These are phyloP conservation scores for Nomada fucata DNA, from an alignment of 2,888 invertebrate genomes.

Conservation along the genomic window DNA sequence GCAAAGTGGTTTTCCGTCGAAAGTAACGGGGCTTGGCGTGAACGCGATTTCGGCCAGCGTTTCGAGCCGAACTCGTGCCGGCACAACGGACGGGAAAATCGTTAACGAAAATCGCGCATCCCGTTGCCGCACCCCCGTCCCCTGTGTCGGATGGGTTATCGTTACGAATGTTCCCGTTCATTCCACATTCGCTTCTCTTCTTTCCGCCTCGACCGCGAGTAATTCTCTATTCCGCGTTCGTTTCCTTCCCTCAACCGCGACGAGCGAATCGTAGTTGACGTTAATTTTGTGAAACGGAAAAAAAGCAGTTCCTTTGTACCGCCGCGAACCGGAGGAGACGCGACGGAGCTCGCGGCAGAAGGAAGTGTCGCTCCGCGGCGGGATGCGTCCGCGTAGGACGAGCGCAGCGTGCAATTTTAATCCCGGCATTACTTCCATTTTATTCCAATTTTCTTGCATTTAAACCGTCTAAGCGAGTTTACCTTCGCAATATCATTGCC, in stretches of 20 bases:
- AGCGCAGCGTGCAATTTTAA: conserved; percentile 77
- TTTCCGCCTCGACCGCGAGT: too few relatives aligned
- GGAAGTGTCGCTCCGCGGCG: conserved; percentile 6
- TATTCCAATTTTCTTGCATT: conserved; percentile 79
- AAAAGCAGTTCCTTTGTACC: too few relatives aligned
- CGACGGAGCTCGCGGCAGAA: background rate
- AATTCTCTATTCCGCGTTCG: too few relatives aligned
- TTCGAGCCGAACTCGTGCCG: conserved; percentile 25
- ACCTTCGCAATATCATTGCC: conserved; percentile 81
- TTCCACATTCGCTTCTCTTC: too few relatives aligned
- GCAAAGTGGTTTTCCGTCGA: conserved; percentile 58
- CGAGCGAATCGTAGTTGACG: too few relatives aligned
- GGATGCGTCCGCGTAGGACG: conserved; percentile 20
- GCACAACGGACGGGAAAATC: conserved; percentile 27
- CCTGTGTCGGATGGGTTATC: background rate
- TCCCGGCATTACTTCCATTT: conserved; percentile 80
- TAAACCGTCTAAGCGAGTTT: conserved; percentile 82
- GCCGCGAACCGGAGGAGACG: too few relatives aligned
- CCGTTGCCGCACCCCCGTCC: background rate
- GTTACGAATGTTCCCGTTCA: background rate
- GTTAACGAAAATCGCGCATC: conserved; percentile 20
- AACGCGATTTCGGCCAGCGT: conserved; percentile 49
- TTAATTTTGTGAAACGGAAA: too few relatives aligned
- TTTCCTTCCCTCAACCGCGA: too few relatives aligned
- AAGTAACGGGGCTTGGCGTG: conserved; percentile 55